Evolutionary conservation across 2,797 vertebrate species (phyloP).

Genomic region (Rhinophrynus dorsalis): DNA sequence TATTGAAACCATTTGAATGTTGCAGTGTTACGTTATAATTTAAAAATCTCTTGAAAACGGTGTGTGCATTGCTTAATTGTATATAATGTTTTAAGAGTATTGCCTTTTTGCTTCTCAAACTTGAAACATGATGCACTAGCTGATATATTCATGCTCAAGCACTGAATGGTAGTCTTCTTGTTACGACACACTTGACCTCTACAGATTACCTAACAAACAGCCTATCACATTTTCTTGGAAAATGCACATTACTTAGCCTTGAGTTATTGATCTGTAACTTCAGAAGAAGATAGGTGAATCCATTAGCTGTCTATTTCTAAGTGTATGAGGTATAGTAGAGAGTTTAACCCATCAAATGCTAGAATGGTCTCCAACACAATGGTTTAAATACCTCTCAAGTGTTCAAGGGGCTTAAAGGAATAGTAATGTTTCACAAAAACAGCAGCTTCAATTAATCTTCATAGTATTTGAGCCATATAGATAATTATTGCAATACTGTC

Average conservation of each 20-base stretch:
- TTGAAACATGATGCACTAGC: neutral
- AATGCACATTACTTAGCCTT: slow-evolving; percentile 31
- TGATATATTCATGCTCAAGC: neutral
- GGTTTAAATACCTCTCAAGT: no score
- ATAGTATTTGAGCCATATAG: no score
- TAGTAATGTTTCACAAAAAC: no score
- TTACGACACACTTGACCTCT: slow-evolving; percentile 28
- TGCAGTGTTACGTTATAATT: no score
- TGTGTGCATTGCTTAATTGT: neutral
- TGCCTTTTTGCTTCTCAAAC: neutral
- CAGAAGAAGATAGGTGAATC: slow-evolving; percentile 29
- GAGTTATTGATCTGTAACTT: slow-evolving; percentile 42
- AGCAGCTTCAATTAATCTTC: no score
- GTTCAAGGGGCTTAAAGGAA: no score
- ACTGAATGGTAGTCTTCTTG: neutral
- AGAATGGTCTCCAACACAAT: no score
- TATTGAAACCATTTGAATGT: no score
- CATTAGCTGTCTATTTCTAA: slow-evolving; percentile 41
- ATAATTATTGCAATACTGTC: no score
- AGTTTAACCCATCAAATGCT: no score
- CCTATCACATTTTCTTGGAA: slow-evolving; percentile 22
- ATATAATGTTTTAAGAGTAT: neutral
- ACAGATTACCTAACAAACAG: slow-evolving; percentile 16
- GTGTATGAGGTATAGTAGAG: neutral
- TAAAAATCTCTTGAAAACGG: no score